Conservation (phyloP, 2,888 invertebrate genomes). For the Drosophila trichaetosa region DNA sequence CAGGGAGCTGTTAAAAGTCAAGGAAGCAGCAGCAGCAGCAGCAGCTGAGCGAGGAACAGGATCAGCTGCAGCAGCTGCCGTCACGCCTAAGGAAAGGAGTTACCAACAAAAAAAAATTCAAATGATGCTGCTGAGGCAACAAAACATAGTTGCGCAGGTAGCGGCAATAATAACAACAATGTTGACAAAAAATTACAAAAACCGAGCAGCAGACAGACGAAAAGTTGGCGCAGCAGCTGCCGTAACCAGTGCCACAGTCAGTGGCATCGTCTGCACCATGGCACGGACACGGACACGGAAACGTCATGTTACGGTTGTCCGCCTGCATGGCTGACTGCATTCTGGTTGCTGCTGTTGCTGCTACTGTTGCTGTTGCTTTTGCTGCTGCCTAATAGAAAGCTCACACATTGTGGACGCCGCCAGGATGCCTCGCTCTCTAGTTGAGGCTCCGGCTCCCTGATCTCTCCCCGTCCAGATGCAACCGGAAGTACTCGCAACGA, state of each 20-base stretch:
- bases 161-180: slow-evolving; percentile 54
- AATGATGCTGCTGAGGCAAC: slow-evolving; percentile 6
- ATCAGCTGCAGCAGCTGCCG: slow-evolving; percentile 24
- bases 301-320: slow-evolving; percentile 80
- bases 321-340: slow-evolving; percentile 65
- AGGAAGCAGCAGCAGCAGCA: slow-evolving; percentile 5
- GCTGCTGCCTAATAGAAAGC: slow-evolving; percentile 56
- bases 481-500: slow-evolving; percentile 65
- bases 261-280: slow-evolving; percentile 9
- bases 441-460: neutral
- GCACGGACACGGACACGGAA: slow-evolving; percentile 66
- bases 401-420: slow-evolving; percentile 38
- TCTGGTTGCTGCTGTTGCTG: slow-evolving; percentile 26
- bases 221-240: slow-evolving; percentile 59
- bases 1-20: slow-evolving; percentile 13
- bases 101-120: neutral
- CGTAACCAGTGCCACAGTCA: slow-evolving; percentile 15
- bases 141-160: slow-evolving; percentile 48
- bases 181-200: slow-evolving; percentile 27
- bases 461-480: slow-evolving; percentile 10
- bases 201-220: slow-evolving; percentile 33
- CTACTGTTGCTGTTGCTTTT: slow-evolving; percentile 9
- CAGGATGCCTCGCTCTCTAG: neutral
- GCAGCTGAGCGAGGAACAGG: slow-evolving; percentile 20
- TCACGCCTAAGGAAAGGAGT: slow-evolving; percentile 22